phyloP scores from a whole-genome alignment of 2,113 vertebrate species.

The Chascanopsetta lugubris region DNA sequence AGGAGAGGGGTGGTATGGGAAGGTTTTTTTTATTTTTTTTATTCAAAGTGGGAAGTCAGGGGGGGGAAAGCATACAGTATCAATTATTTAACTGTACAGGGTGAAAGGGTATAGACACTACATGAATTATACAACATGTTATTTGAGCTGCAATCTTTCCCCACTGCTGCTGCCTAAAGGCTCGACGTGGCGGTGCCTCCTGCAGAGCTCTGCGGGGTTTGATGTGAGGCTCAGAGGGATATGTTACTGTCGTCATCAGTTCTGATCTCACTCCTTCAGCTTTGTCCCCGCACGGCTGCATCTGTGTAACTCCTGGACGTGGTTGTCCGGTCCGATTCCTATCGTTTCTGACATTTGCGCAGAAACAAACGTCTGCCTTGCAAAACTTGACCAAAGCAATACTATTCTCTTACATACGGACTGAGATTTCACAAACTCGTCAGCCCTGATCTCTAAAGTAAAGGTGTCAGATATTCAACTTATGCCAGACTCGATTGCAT shows the following conservation, averaged over 20 bases:
- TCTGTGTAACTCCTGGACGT: too few species aligned
- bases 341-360: neutral
- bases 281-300: neutral
- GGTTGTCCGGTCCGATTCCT: neutral
- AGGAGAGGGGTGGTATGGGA: neutral
- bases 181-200: constrained; percentile 9
- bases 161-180: constrained; percentile 18
- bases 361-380: neutral
- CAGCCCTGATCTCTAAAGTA: too few species aligned
- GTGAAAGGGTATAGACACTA: constrained; percentile 59
- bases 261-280: neutral
- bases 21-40: constrained; percentile 12
- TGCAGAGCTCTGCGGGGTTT: constrained; percentile 14
- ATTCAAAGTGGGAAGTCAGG: neutral
- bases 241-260: neutral
- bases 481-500: too few species aligned
- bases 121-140: constrained; percentile 65
- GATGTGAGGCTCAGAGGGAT: constrained; percentile 1
- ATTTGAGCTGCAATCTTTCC: constrained; percentile 48
- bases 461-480: too few species aligned
- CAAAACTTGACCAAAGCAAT: neutral
- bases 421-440: too few species aligned
- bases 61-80: constrained; percentile 23
- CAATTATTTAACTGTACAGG: constrained; percentile 52
- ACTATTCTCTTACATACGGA: too few species aligned